Percentiles rank a stretch among this genome's conserved stretches.
Evolutionary conservation across 1,140 invertebrate genomes (phyloP).

Genomic region (Conus ventricosus): DNA sequence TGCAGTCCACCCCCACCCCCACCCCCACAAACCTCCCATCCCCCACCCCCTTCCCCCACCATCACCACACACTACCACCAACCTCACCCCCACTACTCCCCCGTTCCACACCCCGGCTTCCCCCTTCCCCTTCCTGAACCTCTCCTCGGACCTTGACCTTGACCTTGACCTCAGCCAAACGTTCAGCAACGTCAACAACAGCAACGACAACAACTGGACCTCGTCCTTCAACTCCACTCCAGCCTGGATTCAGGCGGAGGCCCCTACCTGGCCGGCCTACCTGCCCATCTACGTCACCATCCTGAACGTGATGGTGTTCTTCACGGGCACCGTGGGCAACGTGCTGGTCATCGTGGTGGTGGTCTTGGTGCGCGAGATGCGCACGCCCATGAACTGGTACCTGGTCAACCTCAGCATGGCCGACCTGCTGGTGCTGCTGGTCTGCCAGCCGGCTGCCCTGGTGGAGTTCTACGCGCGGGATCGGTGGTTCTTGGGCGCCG

Average conservation of each 20-base stretch:
- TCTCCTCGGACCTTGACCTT: neutral
- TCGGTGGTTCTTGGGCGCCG: slow-evolving; percentile 55
- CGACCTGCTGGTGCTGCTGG: slow-evolving; percentile 52
- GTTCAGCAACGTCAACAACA: neutral
- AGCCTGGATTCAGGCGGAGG: neutral
- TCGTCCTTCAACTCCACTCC: neutral
- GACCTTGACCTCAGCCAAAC: neutral
- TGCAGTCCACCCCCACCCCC: too few relatives aligned
- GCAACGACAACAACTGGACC: neutral
- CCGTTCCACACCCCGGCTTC: neutral
- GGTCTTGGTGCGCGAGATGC: slow-evolving; percentile 91
- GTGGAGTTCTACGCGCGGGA: slow-evolving; percentile 58
- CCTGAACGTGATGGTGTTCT: slow-evolving; percentile 89
- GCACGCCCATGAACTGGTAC: slow-evolving; percentile 95
- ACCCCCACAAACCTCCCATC: too few relatives aligned
- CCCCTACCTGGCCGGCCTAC: slow-evolving; percentile 81
- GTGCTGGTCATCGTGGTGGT: slow-evolving; percentile 94
- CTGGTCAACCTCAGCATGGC: slow-evolving; percentile 74
- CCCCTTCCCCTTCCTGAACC: neutral
- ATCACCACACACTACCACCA: too few relatives aligned
- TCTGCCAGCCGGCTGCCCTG: slow-evolving; percentile 57
- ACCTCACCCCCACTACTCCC: neutral
- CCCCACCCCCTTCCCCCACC: too few relatives aligned
- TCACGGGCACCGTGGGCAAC: slow-evolving; percentile 90
- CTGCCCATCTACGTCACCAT: slow-evolving; percentile 87